Percentiles rank a stretch among this genome's conserved stretches.
Conservation (phyloP, 2,797 vertebrate genomes). For the Capromys pilorides region DNA sequence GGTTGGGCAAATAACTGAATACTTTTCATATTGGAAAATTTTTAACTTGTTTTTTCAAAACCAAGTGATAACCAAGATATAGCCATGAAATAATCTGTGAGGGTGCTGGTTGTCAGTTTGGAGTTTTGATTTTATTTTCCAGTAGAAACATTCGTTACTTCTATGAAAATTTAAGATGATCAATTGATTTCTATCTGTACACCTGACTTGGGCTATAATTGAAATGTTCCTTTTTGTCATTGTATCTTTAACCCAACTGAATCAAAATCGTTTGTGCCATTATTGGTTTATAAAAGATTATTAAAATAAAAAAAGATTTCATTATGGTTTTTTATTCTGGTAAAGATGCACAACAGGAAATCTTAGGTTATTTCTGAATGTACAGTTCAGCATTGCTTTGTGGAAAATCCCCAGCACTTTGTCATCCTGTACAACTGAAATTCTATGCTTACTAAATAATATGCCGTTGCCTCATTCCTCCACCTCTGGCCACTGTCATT, state of each 20-base stretch:
- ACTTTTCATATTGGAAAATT: not conserved
- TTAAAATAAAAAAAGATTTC: not conserved
- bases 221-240: slow-evolving; percentile 13
- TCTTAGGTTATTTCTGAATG: not conserved
- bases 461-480: not conserved
- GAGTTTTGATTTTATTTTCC: not conserved
- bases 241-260: slow-evolving; percentile 10
- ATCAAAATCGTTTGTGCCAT: not conserved
- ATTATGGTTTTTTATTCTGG: not conserved
- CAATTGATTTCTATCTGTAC: not conserved
- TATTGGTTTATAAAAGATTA: slow-evolving; percentile 13
- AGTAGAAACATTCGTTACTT: not conserved
- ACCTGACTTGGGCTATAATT: not conserved
- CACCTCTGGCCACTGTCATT: not conserved
- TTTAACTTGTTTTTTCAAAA: slow-evolving; percentile 21
- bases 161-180: slow-evolving; percentile 31
- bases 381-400: not conserved
- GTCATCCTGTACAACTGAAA: not conserved
- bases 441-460: not conserved
- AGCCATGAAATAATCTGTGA: slow-evolving; percentile 30
- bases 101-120: not conserved
- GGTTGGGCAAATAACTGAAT: not conserved
- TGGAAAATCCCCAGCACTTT: not conserved
- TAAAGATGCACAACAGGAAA: not conserved
- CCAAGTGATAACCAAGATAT: not conserved